These are phyloP conservation scores for Nibea albiflora DNA, from an alignment of 2,113 vertebrate species.

Conservation along the genomic window DNA sequence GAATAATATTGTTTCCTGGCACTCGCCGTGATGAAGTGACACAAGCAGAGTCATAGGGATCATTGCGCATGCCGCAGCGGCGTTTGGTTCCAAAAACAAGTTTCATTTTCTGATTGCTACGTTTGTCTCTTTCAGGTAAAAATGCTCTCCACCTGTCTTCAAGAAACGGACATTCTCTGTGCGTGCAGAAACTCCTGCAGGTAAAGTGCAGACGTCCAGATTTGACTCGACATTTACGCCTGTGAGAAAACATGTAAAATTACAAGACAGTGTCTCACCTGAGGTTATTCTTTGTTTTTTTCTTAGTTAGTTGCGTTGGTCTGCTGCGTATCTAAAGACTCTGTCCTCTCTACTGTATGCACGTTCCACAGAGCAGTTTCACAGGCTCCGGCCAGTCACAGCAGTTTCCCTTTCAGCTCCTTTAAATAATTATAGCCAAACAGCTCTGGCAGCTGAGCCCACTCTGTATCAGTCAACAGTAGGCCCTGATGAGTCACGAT, in stretches of 20 bases:
- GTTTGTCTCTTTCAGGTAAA: constrained; percentile 85
- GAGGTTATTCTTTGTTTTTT: not conserved
- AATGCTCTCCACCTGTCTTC: constrained; percentile 94
- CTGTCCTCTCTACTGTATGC: not conserved
- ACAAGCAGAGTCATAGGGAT: not conserved
- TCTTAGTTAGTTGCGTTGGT: not conserved
- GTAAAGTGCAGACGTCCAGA: constrained; percentile 76
- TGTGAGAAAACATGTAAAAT: not conserved
- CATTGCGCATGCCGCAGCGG: too few species aligned
- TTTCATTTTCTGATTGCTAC: constrained; percentile 1
- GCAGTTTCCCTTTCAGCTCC: constrained; percentile 44
- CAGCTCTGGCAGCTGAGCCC: constrained; percentile 43
- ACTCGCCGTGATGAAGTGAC: not conserved
- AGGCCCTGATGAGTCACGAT: constrained; percentile 66
- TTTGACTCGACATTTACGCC: not conserved
- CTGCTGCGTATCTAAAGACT: not conserved
- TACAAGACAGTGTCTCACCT: not conserved
- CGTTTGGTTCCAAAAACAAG: not conserved
- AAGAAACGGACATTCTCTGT: constrained; percentile 92
- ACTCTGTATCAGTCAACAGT: constrained; percentile 41
- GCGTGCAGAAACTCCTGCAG: constrained; percentile 96
- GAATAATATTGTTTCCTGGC: not conserved
- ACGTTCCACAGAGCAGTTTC: constrained; percentile 10
- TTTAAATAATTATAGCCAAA: constrained; percentile 59
- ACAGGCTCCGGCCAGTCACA: constrained; percentile 18